A percentile compares a stretch with the other conserved stretches of the same genome.
Conservation (phyloP, 2,797 vertebrate genomes). For the Clamator glandarius region DNA sequence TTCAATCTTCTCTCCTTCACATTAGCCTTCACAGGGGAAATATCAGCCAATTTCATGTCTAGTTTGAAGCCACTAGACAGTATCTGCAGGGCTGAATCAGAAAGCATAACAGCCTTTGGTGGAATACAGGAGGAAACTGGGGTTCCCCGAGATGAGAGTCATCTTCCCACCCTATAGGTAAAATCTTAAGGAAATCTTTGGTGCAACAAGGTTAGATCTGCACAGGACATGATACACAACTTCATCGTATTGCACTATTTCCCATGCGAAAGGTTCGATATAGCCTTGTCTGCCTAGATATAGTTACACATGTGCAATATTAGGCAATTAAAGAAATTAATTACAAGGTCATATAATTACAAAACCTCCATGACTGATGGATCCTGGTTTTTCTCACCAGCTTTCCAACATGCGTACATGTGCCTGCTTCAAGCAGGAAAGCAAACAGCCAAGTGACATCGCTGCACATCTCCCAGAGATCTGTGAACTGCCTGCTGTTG, state of each 20-base stretch:
- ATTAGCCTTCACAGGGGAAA: not conserved
- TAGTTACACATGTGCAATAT: not conserved
- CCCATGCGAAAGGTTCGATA: not conserved
- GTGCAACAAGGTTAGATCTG: not conserved
- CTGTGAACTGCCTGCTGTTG: not conserved
- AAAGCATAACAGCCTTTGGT: not conserved
- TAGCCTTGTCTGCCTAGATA: not conserved
- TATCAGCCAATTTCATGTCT: not conserved
- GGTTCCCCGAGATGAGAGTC: not conserved
- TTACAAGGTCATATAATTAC: not conserved
- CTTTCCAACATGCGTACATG: not conserved
- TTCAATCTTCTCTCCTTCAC: not conserved
- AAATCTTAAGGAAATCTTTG: not conserved
- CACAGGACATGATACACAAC: not conserved
- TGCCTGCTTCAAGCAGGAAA: not conserved
- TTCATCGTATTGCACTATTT: not conserved
- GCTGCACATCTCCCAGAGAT: not conserved
- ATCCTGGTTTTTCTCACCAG: not conserved
- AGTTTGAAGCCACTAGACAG: not conserved
- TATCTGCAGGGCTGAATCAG: constrained; percentile 1
- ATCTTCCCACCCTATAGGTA: not conserved
- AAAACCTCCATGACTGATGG: not conserved
- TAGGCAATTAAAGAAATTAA: not conserved
- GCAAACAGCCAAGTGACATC: not conserved
- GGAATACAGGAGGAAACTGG: not conserved